A percentile compares a stretch with the other conserved stretches of the same genome.
Evolutionary conservation across 35 echinoderm and acorn worm species (phyloP).

Genomic region (Ptychodera flava): DNA sequence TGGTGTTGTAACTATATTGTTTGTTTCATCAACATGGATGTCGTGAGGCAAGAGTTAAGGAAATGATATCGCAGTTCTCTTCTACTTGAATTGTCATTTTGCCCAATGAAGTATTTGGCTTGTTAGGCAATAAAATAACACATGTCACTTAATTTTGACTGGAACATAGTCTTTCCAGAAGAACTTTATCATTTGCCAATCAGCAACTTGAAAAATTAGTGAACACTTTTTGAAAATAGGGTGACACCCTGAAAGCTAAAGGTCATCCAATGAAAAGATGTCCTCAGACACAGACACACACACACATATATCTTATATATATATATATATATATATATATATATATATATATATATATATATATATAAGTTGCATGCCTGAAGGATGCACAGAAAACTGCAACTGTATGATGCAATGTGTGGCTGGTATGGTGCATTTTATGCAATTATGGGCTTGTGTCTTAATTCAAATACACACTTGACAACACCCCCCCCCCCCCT

Average conservation of each 20-base stretch:
- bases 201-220: not conserved
- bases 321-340: not conserved
- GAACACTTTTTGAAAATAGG: not conserved
- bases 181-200: not conserved
- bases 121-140: not conserved
- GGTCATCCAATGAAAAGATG: not conserved
- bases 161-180: not conserved
- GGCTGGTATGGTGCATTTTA: no score
- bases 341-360: slow-evolving; percentile 8
- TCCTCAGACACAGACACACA: no score
- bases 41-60: slow-evolving; percentile 50
- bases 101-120: no score
- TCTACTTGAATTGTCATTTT: no score
- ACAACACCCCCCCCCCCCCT: no score
- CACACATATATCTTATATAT: not conserved
- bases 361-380: not conserved
- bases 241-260: not conserved
- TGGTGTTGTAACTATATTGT: slow-evolving; percentile 80
- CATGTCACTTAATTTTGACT: not conserved
- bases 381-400: no score
- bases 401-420: no score
- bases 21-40: slow-evolving; percentile 68
- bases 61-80: not conserved
- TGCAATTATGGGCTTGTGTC: no score
- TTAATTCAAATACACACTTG: no score